phyloP scores from a whole-genome alignment of 2,797 vertebrate species.

The Gymnoscopelus braueri region DNA sequence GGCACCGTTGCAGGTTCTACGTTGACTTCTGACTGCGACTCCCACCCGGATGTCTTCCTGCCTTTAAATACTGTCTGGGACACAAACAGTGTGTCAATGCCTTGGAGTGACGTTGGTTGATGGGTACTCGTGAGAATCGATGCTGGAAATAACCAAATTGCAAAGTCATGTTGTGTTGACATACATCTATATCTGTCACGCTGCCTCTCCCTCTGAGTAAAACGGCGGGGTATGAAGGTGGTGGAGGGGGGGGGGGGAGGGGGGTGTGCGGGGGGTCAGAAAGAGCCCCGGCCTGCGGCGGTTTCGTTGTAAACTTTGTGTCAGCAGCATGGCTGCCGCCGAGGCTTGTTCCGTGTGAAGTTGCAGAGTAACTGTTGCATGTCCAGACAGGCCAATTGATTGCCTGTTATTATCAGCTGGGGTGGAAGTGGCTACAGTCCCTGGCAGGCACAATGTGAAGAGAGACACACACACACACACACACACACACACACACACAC shows the following conservation, averaged over 20 bases:
- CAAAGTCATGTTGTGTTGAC: conserved; percentile 19
- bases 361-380: conserved; percentile 41
- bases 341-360: conserved; percentile 61
- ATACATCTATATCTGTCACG: conserved; percentile 33
- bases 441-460: conserved; percentile 69
- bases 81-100: conserved; percentile 30
- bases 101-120: conserved; percentile 42
- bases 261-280: too few relatives aligned
- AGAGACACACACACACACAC: conserved; percentile 43
- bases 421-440: conserved; percentile 65
- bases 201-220: not conserved
- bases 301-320: conserved; percentile 58
- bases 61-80: too few relatives aligned
- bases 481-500: conserved; percentile 54
- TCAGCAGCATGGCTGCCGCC: conserved; percentile 50
- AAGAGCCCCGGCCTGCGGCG: conserved; percentile 47
- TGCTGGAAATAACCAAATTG: conserved; percentile 13
- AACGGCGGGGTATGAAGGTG: too few relatives aligned
- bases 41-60: too few relatives aligned
- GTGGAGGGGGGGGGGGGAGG: too few relatives aligned
- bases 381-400: conserved; percentile 77
- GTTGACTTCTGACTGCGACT: too few relatives aligned
- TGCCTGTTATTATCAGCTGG: conserved; percentile 74
- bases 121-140: conserved; percentile 9
- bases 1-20: too few relatives aligned